phyloP scores from a whole-genome alignment of 2,888 invertebrate genomes.

The Hemicrepidius hirtus region DNA sequence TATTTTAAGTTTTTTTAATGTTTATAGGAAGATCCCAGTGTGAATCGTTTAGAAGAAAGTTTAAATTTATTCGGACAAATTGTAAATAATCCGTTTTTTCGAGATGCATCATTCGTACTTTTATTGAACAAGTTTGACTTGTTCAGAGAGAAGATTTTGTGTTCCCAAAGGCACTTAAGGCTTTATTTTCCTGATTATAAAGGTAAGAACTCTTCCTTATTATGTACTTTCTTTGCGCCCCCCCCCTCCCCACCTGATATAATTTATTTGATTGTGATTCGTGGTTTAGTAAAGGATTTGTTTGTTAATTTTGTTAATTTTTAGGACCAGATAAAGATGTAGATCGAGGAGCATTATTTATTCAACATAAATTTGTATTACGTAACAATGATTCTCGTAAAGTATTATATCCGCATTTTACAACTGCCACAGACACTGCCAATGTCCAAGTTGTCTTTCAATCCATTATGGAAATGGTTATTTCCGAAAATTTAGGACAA shows the following conservation, averaged over 20 bases:
- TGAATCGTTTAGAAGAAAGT: conserved; percentile 79
- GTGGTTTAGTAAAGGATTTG: no score
- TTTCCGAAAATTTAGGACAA: conserved; percentile 77
- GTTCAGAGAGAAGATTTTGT: conserved; percentile 79
- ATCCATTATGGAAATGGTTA: conserved; percentile 80
- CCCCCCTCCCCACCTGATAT: no score
- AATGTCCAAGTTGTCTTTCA: conserved; percentile 81
- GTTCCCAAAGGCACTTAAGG: conserved; percentile 77
- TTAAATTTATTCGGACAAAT: conserved; percentile 79
- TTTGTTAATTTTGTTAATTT: conserved; percentile 37
- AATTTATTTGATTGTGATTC: no score
- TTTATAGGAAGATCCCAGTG: conserved; percentile 75
- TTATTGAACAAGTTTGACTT: conserved; percentile 81
- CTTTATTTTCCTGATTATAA: conserved; percentile 77
- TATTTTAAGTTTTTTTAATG: conserved; percentile 1
- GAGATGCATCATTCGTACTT: conserved; percentile 77
- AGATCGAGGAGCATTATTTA: conserved; percentile 77
- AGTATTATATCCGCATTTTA: conserved; percentile 79
- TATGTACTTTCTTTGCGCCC: no score
- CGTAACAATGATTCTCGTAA: conserved; percentile 75
- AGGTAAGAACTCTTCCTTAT: conserved; percentile 65
- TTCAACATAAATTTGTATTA: conserved; percentile 77
- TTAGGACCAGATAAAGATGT: conserved; percentile 78
- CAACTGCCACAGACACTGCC: conserved; percentile 80
- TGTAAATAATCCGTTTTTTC: conserved; percentile 79